phyloP scores from a whole-genome alignment of 2,113 vertebrate genomes.

The Rhinopithecus roxellana region DNA sequence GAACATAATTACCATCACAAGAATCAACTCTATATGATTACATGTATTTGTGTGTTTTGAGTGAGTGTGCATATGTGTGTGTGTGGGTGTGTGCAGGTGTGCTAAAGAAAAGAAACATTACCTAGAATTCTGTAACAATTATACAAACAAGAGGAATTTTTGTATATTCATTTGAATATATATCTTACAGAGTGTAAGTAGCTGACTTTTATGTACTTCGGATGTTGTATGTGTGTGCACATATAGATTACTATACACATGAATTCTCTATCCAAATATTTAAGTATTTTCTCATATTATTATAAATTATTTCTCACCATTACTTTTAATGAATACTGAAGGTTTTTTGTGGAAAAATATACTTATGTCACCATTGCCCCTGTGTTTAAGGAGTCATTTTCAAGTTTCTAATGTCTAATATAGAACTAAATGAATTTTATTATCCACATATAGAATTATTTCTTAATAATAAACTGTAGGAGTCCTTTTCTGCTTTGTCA shows the following conservation, averaged over 20 bases:
- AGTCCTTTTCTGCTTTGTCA: background rate
- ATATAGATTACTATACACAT: background rate
- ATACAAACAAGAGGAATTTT: background rate
- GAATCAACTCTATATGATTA: background rate
- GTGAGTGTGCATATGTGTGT: background rate
- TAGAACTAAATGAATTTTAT: background rate
- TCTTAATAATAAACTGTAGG: background rate
- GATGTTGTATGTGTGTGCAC: background rate
- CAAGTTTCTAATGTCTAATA: background rate
- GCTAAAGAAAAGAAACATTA: background rate
- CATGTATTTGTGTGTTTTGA: background rate
- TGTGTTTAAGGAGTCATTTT: background rate
- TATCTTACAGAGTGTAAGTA: background rate
- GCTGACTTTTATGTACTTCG: background rate
- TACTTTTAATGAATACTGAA: background rate
- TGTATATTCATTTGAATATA: background rate
- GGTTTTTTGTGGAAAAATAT: background rate
- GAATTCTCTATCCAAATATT: background rate
- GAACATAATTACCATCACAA: background rate
- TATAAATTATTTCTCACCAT: background rate
- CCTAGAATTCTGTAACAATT: background rate
- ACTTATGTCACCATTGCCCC: background rate
- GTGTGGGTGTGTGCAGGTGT: too few relatives aligned
- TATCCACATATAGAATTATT: background rate
- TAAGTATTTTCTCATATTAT: background rate